phyloP scores from a whole-genome alignment of 2,888 invertebrate genomes.

The Conops quadrifasciatus region DNA sequence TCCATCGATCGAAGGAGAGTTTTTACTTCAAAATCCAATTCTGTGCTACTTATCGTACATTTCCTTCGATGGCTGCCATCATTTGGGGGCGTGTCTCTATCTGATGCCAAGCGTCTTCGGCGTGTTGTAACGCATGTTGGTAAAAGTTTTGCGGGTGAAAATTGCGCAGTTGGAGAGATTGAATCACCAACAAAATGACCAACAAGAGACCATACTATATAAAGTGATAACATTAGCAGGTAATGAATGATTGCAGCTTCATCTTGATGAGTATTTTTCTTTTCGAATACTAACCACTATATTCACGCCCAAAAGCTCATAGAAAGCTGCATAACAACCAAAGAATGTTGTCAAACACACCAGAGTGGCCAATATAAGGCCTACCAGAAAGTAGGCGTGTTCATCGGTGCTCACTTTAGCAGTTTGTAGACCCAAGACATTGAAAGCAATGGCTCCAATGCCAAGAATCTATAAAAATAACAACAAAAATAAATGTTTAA shows the following conservation, averaged over 20 bases:
- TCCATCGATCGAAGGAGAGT: not conserved
- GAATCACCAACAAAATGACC: conserved; percentile 51
- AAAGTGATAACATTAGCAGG: conserved; percentile 14
- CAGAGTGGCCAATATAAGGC: conserved; percentile 72
- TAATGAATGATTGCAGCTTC: conserved; percentile 21
- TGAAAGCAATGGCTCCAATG: conserved; percentile 48
- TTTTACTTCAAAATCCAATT: not conserved
- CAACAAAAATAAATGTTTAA: conserved; percentile 1
- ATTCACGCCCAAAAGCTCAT: conserved; percentile 66
- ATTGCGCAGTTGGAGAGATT: conserved; percentile 55
- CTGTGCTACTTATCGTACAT: conserved; percentile 37
- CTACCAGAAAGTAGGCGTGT: conserved; percentile 29
- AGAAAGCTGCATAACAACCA: conserved; percentile 88
- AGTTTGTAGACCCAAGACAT: conserved; percentile 46
- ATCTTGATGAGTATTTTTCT: conserved; percentile 29
- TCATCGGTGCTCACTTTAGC: conserved; percentile 38
- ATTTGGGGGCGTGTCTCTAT: conserved; percentile 47
- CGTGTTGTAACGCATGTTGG: conserved; percentile 46
- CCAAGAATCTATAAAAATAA: conserved; percentile 49
- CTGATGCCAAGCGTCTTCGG: conserved; percentile 54
- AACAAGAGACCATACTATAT: conserved; percentile 55
- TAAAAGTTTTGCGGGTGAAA: conserved; percentile 50
- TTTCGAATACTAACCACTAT: conserved; percentile 31
- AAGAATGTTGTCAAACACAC: conserved; percentile 85
- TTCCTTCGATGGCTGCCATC: conserved; percentile 50